Evolutionary conservation across 2,888 invertebrate genomes (phyloP).

Genomic region (Phasia obesa): DNA sequence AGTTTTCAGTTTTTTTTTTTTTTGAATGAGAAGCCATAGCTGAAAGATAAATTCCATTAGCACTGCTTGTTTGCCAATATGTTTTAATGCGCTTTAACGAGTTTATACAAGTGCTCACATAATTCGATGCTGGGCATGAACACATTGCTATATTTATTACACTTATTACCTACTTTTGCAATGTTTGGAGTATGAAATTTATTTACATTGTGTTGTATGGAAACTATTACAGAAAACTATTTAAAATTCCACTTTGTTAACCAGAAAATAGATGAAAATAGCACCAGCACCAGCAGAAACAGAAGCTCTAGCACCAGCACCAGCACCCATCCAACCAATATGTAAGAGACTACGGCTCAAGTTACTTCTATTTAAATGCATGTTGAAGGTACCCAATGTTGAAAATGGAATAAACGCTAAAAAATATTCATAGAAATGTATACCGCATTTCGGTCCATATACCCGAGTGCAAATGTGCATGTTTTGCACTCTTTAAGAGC

Average conservation of each 20-base stretch:
- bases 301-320: no score
- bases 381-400: slow-evolving; percentile 40
- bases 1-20: no score
- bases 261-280: slow-evolving; percentile 48
- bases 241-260: slow-evolving; percentile 67
- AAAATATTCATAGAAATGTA: slow-evolving; percentile 34
- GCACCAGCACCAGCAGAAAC: no score
- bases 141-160: slow-evolving; percentile 67
- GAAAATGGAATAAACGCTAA: slow-evolving; percentile 23
- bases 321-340: slow-evolving; percentile 36
- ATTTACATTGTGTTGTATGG: slow-evolving; percentile 58
- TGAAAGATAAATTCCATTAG: slow-evolving; percentile 58
- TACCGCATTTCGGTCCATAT: not conserved
- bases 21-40: slow-evolving; percentile 59
- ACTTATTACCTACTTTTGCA: slow-evolving; percentile 68
- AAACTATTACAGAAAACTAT: slow-evolving; percentile 62
- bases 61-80: slow-evolving; percentile 33
- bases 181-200: slow-evolving; percentile 66
- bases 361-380: slow-evolving; percentile 39
- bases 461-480: not conserved
- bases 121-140: slow-evolving; percentile 39
- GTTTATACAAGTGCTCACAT: slow-evolving; percentile 36
- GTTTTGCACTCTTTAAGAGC: slow-evolving; percentile 24
- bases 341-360: slow-evolving; percentile 39
- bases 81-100: slow-evolving; percentile 43